Base-by-base conservation (phyloP, 2,888 invertebrate genomes). In the Sycophila texana region DNA sequence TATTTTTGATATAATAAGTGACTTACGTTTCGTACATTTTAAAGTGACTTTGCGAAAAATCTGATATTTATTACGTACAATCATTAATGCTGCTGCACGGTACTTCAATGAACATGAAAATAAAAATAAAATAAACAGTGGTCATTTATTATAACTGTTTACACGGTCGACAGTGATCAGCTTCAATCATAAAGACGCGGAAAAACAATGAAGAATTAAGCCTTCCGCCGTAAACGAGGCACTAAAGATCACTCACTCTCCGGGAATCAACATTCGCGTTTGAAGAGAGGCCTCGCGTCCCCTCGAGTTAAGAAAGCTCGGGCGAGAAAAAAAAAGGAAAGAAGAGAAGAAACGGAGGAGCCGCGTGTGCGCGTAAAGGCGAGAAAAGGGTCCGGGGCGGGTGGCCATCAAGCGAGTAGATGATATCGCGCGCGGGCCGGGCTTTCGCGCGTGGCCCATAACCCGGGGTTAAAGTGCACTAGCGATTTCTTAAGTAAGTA, bases 401-500 rank as follows among this genome's bases (percentile, higher is more conserved):
- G 30, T 22, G 49, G 63, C 70, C 66, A 75, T 80, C 79, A 74
- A 80, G 74, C 39, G 22, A 16, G 39, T 68, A 71, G 76, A 82
- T 82, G 82, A 83, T 83, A 83, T 83, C 83, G 71, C 73, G 74
- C 68, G 81, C 75, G 77, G 74, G 80, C 74, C 58, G 65, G 78
- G 58, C 72, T 72, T 72, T 77, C 73, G 74, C 74, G 74, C 74
- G 81, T 77, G 78, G 77, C 74, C 84, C 75, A 82, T 82, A 84
- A 82, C 81, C 79, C 74, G 74, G 81, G 74, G 81, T 83, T 72
- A 70, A 77, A 79, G 83, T 81, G 77, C 83, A 83, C 86, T 86
- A 86, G 87, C 86, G 85, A 85, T 87, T 87, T 85, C 84, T 86
- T 87, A 86, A 86, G 88, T 87, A 88, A 87, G 86, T 89, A 89